phyloP scores from a whole-genome alignment of 2,797 vertebrate species.

The Podarcis lilfordi region DNA sequence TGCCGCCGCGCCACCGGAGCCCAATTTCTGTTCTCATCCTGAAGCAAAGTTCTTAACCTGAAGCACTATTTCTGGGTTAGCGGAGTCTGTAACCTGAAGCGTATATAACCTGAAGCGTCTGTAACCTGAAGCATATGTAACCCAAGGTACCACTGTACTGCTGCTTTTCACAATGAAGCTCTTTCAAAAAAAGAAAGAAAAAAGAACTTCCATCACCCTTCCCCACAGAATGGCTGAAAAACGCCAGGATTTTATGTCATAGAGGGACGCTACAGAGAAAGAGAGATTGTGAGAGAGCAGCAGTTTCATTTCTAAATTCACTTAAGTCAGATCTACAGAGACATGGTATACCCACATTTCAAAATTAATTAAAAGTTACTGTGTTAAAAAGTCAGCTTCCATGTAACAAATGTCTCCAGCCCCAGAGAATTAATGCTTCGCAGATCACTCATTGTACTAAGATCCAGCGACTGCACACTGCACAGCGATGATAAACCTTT shows the following conservation, averaged over 20 bases:
- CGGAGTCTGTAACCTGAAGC: no score
- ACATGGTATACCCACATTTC: neutral
- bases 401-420: neutral
- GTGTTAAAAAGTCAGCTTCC: neutral
- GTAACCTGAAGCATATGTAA: no score
- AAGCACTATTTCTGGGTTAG: no score
- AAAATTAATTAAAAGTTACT: neutral
- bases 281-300: neutral
- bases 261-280: no score
- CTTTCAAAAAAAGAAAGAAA: neutral
- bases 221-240: neutral
- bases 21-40: no score
- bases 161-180: neutral
- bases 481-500: neutral
- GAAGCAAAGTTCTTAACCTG: no score
- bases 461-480: neutral
- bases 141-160: no score
- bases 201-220: neutral
- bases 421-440: neutral
- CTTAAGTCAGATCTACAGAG: neutral
- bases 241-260: neutral
- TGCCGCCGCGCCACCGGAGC: rapidly evolving
- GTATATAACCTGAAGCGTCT: no score
- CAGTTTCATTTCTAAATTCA: neutral
- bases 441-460: neutral